These are phyloP conservation scores for Masticophis lateralis DNA, from an alignment of 2,797 vertebrate genomes.

Conservation along the genomic window DNA sequence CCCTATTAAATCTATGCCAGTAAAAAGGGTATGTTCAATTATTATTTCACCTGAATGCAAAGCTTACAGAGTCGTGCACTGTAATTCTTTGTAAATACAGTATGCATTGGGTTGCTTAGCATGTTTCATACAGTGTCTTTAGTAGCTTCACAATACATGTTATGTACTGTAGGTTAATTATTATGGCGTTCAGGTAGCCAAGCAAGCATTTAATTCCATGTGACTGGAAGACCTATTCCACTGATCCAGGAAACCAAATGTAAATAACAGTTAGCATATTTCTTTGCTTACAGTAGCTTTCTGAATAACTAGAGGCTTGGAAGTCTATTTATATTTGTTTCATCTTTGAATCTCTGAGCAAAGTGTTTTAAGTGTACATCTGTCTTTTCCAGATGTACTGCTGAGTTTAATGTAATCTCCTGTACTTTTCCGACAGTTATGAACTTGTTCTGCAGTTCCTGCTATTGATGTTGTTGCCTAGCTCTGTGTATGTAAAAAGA, in stretches of 20 bases:
- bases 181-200: background rate
- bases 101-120: background rate
- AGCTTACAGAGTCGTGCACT: background rate
- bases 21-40: background rate
- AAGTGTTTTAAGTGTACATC: background rate
- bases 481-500: constrained; percentile 31
- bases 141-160: background rate
- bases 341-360: background rate
- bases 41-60: background rate
- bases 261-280: background rate
- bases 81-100: background rate
- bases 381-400: background rate
- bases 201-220: background rate
- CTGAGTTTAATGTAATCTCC: background rate
- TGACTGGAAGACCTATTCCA: background rate
- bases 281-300: background rate
- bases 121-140: background rate
- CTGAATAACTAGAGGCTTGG: background rate
- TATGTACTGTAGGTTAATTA: background rate
- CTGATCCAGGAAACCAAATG: background rate
- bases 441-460: background rate
- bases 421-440: background rate
- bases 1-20: background rate
- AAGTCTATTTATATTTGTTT: background rate
- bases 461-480: constrained; percentile 37